Conservation (phyloP, 2,113 vertebrate genomes). For the Pelmatolapia mariae region DNA sequence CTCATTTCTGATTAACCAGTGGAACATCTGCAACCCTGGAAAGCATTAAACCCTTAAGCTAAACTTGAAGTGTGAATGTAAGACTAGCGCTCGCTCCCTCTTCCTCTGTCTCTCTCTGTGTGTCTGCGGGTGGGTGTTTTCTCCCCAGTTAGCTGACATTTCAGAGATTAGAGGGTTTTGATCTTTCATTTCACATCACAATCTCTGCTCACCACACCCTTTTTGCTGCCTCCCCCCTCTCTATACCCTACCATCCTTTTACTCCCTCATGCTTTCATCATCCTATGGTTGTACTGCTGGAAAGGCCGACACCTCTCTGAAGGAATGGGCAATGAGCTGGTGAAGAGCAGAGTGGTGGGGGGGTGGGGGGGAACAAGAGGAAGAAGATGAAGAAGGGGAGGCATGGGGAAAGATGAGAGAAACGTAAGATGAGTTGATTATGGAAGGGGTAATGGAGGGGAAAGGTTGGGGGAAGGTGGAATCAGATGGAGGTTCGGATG, state of each 20-base stretch:
- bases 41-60: background rate
- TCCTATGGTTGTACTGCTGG: slow-evolving; percentile 7
- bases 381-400: background rate
- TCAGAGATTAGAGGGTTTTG: slow-evolving; percentile 51
- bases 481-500: background rate
- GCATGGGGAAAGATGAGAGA: background rate
- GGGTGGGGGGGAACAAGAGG: background rate
- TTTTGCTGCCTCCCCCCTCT: background rate
- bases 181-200: slow-evolving; percentile 58
- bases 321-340: slow-evolving; percentile 59
- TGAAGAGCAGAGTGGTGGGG: background rate
- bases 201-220: slow-evolving; percentile 43
- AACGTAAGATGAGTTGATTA: background rate
- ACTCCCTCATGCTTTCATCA: slow-evolving; percentile 55
- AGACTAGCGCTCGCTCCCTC: background rate
- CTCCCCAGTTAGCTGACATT: slow-evolving; percentile 41
- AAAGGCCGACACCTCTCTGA: slow-evolving; percentile 40
- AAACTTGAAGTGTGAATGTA: background rate
- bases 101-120: background rate
- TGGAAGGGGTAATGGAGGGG: background rate
- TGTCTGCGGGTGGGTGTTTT: slow-evolving; percentile 1
- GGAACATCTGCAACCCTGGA: background rate
- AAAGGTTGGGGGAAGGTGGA: background rate
- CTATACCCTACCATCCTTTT: background rate
- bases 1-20: background rate